phyloP scores from a whole-genome alignment of 2,888 invertebrate genomes.

The Mesorhabditis belari region DNA sequence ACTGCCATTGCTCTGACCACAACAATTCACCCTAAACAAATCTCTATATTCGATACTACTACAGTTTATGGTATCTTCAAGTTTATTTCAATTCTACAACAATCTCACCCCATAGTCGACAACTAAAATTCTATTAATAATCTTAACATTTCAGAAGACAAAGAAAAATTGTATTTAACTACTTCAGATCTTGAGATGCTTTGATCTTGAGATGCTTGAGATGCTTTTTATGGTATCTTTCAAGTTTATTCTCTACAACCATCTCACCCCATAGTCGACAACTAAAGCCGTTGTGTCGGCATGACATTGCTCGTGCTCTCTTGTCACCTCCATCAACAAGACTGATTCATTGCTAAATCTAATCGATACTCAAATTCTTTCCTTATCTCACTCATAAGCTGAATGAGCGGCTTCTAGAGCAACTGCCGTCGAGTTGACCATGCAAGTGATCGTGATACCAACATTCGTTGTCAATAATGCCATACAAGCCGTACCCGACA shows the following conservation, averaged over 20 bases:
- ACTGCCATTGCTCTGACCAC: neutral
- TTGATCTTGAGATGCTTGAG: no score
- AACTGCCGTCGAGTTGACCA: neutral
- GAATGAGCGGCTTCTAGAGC: neutral
- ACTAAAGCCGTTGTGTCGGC: neutral
- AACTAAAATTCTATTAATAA: no score
- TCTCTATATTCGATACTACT: no score
- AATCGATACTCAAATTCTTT: neutral
- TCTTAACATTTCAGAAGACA: no score
- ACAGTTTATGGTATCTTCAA: no score
- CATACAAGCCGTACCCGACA: neutral
- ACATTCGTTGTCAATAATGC: neutral
- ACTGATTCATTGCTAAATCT: neutral
- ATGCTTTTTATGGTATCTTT: no score
- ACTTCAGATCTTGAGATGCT: no score
- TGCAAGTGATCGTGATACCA: neutral
- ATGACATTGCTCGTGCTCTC: neutral
- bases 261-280: neutral
- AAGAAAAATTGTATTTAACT: no score
- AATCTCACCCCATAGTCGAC: no score
- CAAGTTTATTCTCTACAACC: no score
- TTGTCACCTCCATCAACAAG: neutral
- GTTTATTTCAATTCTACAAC: no score
- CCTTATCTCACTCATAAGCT: no score
- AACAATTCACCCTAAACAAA: neutral